Percentiles rank a stretch among this genome's conserved stretches.
phyloP scores from a whole-genome alignment of 2,888 invertebrate genomes.

The Sericinus montela region DNA sequence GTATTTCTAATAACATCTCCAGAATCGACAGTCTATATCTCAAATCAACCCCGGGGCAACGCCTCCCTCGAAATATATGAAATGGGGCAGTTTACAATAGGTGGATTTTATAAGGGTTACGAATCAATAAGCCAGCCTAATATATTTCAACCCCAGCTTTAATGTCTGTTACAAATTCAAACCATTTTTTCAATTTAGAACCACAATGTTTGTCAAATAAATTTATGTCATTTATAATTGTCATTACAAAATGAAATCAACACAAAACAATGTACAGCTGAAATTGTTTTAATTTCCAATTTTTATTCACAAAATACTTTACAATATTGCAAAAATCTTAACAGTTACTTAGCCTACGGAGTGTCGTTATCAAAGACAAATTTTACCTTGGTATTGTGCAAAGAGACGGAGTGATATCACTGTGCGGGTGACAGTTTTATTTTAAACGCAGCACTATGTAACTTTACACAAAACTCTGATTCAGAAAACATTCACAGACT shows the following conservation, averaged over 20 bases:
- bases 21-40: conserved; percentile 37
- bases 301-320: too few species aligned
- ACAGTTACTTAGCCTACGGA: neutral
- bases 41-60: conserved; percentile 49
- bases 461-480: conserved; percentile 22
- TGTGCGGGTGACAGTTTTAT: neutral
- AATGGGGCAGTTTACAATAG: conserved; percentile 59
- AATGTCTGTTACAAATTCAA: conserved; percentile 34
- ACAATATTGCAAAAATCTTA: neutral
- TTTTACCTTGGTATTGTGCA: conserved; percentile 11
- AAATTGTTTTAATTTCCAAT: too few species aligned
- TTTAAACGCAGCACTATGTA: conserved; percentile 21
- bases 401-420: neutral
- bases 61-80: conserved; percentile 58
- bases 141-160: conserved; percentile 47
- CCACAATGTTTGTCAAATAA: neutral
- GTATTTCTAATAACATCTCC: conserved; percentile 41
- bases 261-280: too few species aligned
- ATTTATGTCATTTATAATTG: neutral
- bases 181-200: conserved; percentile 13
- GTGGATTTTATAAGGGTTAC: conserved; percentile 70
- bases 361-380: conserved; percentile 6
- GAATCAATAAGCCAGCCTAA: conserved; percentile 60
- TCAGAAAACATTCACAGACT: conserved; percentile 19
- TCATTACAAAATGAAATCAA: too few species aligned